Percentiles rank a stretch among this genome's conserved stretches.
phyloP scores from a whole-genome alignment of 1,140 invertebrate species.

The Habropoda laboriosa region DNA sequence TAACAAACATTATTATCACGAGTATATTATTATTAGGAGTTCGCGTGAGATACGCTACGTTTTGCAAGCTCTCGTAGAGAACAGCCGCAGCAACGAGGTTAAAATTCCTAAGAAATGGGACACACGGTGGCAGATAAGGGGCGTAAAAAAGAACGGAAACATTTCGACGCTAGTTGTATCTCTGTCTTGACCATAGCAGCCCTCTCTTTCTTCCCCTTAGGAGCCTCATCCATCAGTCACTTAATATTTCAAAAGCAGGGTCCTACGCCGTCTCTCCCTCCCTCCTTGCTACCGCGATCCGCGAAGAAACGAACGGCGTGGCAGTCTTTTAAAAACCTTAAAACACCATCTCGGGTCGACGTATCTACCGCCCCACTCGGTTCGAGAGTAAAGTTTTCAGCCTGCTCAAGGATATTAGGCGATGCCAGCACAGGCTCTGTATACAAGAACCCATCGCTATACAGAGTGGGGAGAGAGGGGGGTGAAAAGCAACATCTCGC shows the following conservation, averaged over 20 bases:
- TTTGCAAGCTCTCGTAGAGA: neutral
- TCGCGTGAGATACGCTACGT: neutral
- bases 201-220: constrained; percentile 64
- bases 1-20: constrained; percentile 11
- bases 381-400: constrained; percentile 76
- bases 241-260: constrained; percentile 79
- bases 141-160: constrained; percentile 21
- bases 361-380: constrained; percentile 66
- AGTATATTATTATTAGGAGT: neutral
- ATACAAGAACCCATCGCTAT: neutral
- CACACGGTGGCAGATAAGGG: neutral
- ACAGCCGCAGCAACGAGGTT: constrained; percentile 4
- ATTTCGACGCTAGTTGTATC: constrained; percentile 16
- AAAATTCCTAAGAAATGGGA: constrained; percentile 50
- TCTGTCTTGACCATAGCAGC: constrained; percentile 8
- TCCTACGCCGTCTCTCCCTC: constrained; percentile 54
- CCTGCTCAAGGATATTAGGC: constrained; percentile 74
- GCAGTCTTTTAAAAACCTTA: constrained; percentile 79
- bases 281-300: constrained; percentile 28
- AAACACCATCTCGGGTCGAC: constrained; percentile 70
- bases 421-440: constrained; percentile 17
- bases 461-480: neutral
- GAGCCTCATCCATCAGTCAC: constrained; percentile 81
- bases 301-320: constrained; percentile 24
- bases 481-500: constrained; percentile 47